phyloP scores from a whole-genome alignment of 2,113 vertebrate genomes.

The Polypterus bichir region DNA sequence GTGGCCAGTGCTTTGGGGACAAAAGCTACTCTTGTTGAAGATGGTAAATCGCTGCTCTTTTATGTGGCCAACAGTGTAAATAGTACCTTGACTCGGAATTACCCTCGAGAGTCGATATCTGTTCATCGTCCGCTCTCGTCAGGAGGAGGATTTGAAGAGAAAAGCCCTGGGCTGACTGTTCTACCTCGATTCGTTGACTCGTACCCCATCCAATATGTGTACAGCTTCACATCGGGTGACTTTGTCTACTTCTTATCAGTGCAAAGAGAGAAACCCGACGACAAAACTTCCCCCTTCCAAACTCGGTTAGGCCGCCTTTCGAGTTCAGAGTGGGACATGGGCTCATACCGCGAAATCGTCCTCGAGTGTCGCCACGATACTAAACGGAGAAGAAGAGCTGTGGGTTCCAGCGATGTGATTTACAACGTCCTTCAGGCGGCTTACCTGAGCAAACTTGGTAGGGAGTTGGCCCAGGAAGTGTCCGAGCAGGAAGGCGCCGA shows the following conservation, averaged over 20 bases:
- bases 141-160: conserved; percentile 57
- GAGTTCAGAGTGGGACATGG: conserved; percentile 51
- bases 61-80: conserved; percentile 74
- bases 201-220: conserved; percentile 70
- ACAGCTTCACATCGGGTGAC: conserved; percentile 60
- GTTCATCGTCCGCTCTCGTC: conserved; percentile 66
- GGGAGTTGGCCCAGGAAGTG: conserved; percentile 62
- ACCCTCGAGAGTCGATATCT: conserved; percentile 70
- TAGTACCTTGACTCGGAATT: conserved; percentile 48
- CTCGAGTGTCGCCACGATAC: conserved; percentile 73
- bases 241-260: conserved; percentile 82
- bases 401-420: conserved; percentile 31
- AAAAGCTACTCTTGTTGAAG: conserved; percentile 62
- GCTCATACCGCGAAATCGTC: conserved; percentile 69
- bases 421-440: conserved; percentile 79
- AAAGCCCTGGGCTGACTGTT: conserved; percentile 63
- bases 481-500: conserved; percentile 45
- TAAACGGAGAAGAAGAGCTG: conserved; percentile 50
- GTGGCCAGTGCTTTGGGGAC: conserved; percentile 79
- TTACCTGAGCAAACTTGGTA: conserved; percentile 54
- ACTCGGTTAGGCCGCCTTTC: conserved; percentile 67
- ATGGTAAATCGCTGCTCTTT: conserved; percentile 56
- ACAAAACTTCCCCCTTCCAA: conserved; percentile 37
- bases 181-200: conserved; percentile 46
- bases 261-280: conserved; percentile 50